Evolutionary conservation across 1,140 invertebrate species (phyloP).

Genomic region (Epicauta chinensis): DNA sequence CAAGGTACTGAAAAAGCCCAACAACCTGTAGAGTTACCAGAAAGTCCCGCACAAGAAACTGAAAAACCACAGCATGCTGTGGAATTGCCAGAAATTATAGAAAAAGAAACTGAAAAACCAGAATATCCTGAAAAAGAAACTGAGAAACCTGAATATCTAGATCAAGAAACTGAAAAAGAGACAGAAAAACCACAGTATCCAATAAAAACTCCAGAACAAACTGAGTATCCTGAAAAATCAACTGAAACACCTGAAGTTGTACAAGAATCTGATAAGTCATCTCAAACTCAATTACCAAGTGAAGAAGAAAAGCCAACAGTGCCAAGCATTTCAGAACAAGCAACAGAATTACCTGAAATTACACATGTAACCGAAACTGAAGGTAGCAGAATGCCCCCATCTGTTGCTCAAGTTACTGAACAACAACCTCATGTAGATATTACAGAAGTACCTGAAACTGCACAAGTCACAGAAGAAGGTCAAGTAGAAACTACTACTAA

Average conservation of each 20-base stretch:
- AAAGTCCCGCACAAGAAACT: slow-evolving; percentile 4
- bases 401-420: slow-evolving; percentile 9
- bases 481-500: neutral
- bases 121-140: slow-evolving; percentile 5
- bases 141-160: slow-evolving; percentile 5
- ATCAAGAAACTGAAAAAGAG: slow-evolving; percentile 8
- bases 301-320: slow-evolving; percentile 22
- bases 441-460: slow-evolving; percentile 15
- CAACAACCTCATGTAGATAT: too few species aligned
- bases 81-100: too few species aligned
- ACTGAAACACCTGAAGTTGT: slow-evolving; percentile 16
- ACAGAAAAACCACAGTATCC: slow-evolving; percentile 5
- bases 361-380: slow-evolving; percentile 1
- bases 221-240: slow-evolving; percentile 9
- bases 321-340: neutral
- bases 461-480: slow-evolving; percentile 3
- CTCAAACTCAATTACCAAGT: slow-evolving; percentile 16
- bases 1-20: slow-evolving; percentile 20
- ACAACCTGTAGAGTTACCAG: too few species aligned
- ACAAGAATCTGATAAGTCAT: slow-evolving; percentile 10
- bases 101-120: slow-evolving; percentile 10
- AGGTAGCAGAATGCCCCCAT: neutral
- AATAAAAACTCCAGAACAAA: neutral
- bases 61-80: neutral
- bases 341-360: slow-evolving; percentile 1